A percentile compares a stretch with the other conserved stretches of the same genome.
Evolutionary conservation across 2,797 vertebrate genomes (phyloP).

Genomic region (Danio kyathit): DNA sequence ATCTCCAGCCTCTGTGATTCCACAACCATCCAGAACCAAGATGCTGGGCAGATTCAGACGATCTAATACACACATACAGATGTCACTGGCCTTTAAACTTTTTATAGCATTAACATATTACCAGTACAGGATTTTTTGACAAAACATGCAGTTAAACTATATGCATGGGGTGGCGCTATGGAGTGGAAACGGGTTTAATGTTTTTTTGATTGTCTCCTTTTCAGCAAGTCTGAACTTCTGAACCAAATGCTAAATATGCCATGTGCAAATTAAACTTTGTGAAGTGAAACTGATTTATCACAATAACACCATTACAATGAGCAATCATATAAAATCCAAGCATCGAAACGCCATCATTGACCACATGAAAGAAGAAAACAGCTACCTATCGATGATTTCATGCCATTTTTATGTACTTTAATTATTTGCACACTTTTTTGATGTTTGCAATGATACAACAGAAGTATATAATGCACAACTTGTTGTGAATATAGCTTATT

Average conservation of each 20-base stretch:
- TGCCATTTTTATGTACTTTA: no score
- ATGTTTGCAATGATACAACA: no score
- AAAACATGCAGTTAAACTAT: not conserved
- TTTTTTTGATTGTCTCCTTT: not conserved
- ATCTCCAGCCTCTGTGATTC: slow-evolving; percentile 91
- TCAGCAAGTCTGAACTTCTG: not conserved
- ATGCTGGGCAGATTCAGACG: slow-evolving; percentile 91
- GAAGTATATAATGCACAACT: no score
- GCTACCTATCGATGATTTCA: no score
- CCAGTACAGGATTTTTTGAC: not conserved
- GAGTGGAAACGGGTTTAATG: no score
- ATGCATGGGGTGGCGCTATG: not conserved
- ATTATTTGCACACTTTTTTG: no score
- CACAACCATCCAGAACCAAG: slow-evolving; percentile 91
- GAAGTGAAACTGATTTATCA: not conserved
- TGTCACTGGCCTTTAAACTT: not conserved
- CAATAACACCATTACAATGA: not conserved
- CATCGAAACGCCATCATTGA: not conserved
- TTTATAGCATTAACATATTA: not conserved
- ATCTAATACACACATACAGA: slow-evolving; percentile 75
- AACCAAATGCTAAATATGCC: not conserved
- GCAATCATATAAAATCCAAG: not conserved
- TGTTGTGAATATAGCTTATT: no score
- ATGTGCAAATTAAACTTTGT: not conserved
- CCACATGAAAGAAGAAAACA: no score